Evolutionary conservation across 2,888 invertebrate species (phyloP), one percentile per base, ranked within the genome.

Genomic region (Leptinotarsa juncta): DNA sequence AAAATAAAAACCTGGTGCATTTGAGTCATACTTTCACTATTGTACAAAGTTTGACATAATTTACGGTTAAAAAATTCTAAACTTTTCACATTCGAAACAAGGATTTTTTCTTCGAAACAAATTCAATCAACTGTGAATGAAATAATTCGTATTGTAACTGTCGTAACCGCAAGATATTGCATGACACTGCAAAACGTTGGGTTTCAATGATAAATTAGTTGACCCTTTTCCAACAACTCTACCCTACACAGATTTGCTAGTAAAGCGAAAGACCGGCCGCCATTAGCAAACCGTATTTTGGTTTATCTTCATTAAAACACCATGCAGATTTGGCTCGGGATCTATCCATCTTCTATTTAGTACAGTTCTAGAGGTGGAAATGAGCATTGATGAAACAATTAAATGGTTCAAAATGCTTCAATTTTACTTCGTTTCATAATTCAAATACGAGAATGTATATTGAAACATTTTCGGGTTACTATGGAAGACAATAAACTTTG

Each of bases 151-250:
- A 68, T 50, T 70, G 66, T 53, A 62, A 75, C 70, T 72, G 67
- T 60, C 49, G 67, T 26, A 72, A 72, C 75, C 72, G 70, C 70
- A 76, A 77, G 73, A 69, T 77, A 70, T 70, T 72, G 76, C 83
- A 82, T 85, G 85, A 85, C 83, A 82, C 80, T 82, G 85, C 85
- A 82, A 81, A 83, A 83, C 83, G 80, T 78, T 78, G 77, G 77
- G 78, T 70, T 81, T 81, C 81, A 81, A 83, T 84, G 85, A 85
- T 85, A 83, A 84, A 85, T 85, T 82, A 83, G 83, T 82, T 81
- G 81, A 81, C 82, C 82, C 82, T 74, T 80, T 74, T 71, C 77
- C 53, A 73, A 76, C 70, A 73, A 76, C 70, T 79, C 68, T 77
- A 79, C 81, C 80, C 77, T 77, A 77, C 73, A 77, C 78, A 74